These are phyloP conservation scores for Callosobruchus maculatus DNA, from an alignment of 2,888 invertebrate species.

Conservation along the genomic window DNA sequence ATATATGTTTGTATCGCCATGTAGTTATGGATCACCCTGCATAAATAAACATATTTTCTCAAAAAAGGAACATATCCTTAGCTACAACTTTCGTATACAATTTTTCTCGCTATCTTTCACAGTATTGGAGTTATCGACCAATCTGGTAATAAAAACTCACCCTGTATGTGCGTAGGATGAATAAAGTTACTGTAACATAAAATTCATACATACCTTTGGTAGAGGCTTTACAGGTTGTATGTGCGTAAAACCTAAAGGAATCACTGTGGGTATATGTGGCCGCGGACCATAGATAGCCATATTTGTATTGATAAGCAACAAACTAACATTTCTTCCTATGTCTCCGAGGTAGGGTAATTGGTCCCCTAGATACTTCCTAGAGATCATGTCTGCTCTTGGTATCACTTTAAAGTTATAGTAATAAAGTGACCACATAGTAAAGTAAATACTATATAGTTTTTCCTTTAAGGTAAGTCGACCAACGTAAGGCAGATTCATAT, in stretches of 20 bases:
- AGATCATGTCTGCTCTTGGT: constrained; percentile 20
- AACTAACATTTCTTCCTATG: constrained; percentile 20
- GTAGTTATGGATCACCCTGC: no score
- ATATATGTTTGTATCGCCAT: no score
- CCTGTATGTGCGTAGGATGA: no score
- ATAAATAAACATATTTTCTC: no score
- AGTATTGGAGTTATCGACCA: no score
- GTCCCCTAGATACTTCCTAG: constrained; percentile 17
- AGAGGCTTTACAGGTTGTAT: constrained; percentile 6
- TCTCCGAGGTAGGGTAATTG: constrained; percentile 26
- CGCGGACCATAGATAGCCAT: constrained; percentile 20
- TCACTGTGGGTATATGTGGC: constrained; percentile 14
- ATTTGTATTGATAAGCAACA: constrained; percentile 25
- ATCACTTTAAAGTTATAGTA: constrained; percentile 14
- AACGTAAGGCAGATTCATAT: constrained; percentile 7
- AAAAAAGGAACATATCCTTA: no score
- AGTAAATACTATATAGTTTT: constrained; percentile 8
- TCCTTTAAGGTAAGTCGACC: constrained; percentile 7
- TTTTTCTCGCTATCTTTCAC: no score
- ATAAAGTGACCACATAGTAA: constrained; percentile 3
- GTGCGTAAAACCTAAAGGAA: constrained; percentile 9
- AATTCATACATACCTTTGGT: constrained; percentile 7
- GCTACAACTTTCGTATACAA: no score
- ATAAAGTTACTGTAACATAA: no score
- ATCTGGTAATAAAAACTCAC: no score